Percentiles rank a stretch among this genome's conserved stretches.
phyloP scores from a whole-genome alignment of 2,797 vertebrate genomes.

The Myiotriccus ornatus region DNA sequence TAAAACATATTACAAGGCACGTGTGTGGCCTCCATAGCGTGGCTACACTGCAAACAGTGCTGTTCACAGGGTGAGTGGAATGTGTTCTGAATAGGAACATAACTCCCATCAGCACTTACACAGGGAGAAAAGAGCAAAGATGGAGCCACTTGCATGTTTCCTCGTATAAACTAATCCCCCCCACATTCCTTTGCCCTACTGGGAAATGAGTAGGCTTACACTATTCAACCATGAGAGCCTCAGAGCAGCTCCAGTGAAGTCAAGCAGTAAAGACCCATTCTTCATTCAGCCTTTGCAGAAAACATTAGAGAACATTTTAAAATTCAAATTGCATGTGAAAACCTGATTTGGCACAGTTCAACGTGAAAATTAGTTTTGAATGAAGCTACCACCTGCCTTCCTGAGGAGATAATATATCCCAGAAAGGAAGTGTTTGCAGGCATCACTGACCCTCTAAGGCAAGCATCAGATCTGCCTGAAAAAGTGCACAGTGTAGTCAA shows the following conservation, averaged over 20 bases:
- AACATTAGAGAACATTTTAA: not conserved
- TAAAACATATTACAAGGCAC: not conserved
- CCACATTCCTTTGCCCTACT: not conserved
- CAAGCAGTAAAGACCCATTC: not conserved
- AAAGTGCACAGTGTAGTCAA: not conserved
- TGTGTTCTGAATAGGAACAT: not conserved
- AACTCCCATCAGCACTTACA: not conserved
- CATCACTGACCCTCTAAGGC: not conserved
- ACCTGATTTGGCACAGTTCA: constrained; percentile 31
- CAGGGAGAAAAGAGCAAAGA: not conserved
- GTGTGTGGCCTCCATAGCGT: rapidly evolving
- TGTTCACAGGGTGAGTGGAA: not conserved
- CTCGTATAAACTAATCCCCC: not conserved
- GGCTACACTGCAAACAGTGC: not conserved
- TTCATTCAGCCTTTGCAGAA: not conserved
- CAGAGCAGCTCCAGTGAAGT: not conserved
- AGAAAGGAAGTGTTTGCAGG: not conserved
- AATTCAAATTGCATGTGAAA: constrained; percentile 4
- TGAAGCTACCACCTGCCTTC: constrained; percentile 19
- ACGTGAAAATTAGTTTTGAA: constrained; percentile 29
- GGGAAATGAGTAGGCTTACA: not conserved
- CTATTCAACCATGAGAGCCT: rapidly evolving
- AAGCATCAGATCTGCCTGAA: constrained; percentile 5
- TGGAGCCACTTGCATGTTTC: not conserved
- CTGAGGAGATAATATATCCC: not conserved